Evolutionary conservation across 2,113 vertebrate species (phyloP), one percentile per base, ranked within the genome.

Genomic region (Zapus hudsonius): DNA sequence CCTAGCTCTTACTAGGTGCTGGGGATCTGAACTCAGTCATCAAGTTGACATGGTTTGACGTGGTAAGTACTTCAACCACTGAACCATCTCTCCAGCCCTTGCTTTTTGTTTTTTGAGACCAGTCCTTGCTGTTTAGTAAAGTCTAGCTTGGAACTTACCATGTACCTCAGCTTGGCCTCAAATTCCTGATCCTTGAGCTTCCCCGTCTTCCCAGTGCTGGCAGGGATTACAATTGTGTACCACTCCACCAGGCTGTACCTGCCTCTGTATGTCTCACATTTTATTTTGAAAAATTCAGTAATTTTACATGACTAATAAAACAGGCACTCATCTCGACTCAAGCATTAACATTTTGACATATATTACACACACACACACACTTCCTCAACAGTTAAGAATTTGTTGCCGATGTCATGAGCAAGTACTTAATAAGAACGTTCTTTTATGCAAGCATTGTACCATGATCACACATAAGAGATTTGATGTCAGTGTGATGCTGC

Each of bases 271-370:
- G 12, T 0, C 52, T 52, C 52, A 8, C 36, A n/a, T 86, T 85
- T 84, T 70, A 36, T 47, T 89, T 75, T 74, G 31, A 75, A 81
- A 83, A 64, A 20, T 52, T 75, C 5, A 33, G 87, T 38, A 75
- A 86, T 52, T 20, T 29, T 89, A 38, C 3, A 23, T 64, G 80
- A 70, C 10, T 11, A 36, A 40, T 38, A 27, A 4, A 82, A 20
- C 33, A 90, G 31, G 57, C 29, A 55, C 63, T 52, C 40, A 6
- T 17, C 23, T 31, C 5, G 57, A 16, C 31, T 87, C 23, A 73
- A 17, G 38, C 10, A 4, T 17, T n/a, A 61, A 8, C 29, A 16
- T 27, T 67, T 40, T 25, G 9, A 23, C 9, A 0, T 5, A 5
- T 29, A 6, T 73, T 42, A 8, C 84, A 33, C 31, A 5, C 7